Evolutionary conservation across 1,140 invertebrate genomes (phyloP), one percentile per base, ranked within the genome.

Genomic region (Papilio machaon): DNA sequence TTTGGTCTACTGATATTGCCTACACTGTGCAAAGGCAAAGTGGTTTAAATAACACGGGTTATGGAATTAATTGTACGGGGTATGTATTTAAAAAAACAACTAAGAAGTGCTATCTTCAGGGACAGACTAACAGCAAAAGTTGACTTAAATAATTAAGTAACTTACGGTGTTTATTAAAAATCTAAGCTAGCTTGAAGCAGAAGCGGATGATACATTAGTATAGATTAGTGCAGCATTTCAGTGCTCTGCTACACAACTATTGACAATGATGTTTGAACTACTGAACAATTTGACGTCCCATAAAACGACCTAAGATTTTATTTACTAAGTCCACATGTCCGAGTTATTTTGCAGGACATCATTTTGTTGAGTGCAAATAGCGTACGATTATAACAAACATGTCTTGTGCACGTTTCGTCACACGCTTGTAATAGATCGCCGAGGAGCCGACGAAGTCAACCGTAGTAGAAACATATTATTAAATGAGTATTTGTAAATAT

Each of bases 401-500:
- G 8, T n/a, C 58, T 8, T 6, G 58, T 67, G 5, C 17, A 4
- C 2, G 64, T 67, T 67, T 35, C 64, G 35, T 67, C 30, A 67
- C 23, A 13, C 11, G 60, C 23, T 5, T 30, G 13, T 67, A 67
- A 35, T 30, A 11, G 64, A 30, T 67, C 64, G 30, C 64, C 11
- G 64, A 30, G 64, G 64, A 67, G 23, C 30, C 13, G 30, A 35
- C 10, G 30, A 70, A 30, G 23, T 70, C 64, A 70, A 70, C 64
- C 64, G 64, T 35, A 15, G 5, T 9, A 35, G 11, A 70, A 64
- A 11, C 30, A 70, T 70, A 70, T 30, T 30, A 30, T 67, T 67
- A 30, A 67, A 30, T 67, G 23, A 67, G 23, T 67, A 67, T 70
- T 70, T 70, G 64, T 70, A 35, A 35, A 35, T 70, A 6, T 70